A percentile compares a stretch with the other conserved stretches of the same genome.
These are phyloP conservation scores for Protobothrops flavoviridis DNA, from an alignment of 2,113 vertebrate genomes.

Conservation along the genomic window DNA sequence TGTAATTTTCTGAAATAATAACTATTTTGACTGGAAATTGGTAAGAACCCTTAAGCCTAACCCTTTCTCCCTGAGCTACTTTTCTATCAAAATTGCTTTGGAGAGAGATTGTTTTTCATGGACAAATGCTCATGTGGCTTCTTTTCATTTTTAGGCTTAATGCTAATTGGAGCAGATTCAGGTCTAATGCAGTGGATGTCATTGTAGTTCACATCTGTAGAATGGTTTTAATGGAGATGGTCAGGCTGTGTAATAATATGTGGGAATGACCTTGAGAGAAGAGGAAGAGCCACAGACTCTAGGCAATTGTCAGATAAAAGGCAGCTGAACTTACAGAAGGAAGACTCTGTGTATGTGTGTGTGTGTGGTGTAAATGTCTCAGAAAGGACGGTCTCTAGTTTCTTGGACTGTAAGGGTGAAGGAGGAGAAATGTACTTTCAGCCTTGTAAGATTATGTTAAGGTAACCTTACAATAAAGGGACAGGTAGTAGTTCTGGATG, in stretches of 20 bases:
- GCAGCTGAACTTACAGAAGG: not conserved
- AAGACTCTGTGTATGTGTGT: too few relatives aligned
- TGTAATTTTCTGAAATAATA: not conserved
- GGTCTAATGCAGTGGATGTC: not conserved
- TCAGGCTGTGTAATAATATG: not conserved
- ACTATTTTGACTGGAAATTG: not conserved
- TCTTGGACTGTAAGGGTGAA: not conserved
- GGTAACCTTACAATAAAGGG: not conserved
- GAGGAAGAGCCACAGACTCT: not conserved
- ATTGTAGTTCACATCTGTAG: not conserved
- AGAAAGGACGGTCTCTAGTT: not conserved
- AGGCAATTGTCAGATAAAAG: not conserved
- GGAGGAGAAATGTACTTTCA: not conserved
- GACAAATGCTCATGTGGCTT: not conserved
- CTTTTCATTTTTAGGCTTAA: not conserved
- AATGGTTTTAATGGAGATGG: not conserved
- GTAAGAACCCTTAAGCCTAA: not conserved
- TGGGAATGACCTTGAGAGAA: not conserved
- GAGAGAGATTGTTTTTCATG: not conserved
- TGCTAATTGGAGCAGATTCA: not conserved
- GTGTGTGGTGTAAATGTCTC: not conserved
- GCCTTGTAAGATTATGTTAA: not conserved
- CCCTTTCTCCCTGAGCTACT: not conserved
- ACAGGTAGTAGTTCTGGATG: not conserved
- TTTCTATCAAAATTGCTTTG: not conserved